Base-by-base conservation (phyloP, 2,888 invertebrate genomes). In the Lampropteryx suffumata region DNA sequence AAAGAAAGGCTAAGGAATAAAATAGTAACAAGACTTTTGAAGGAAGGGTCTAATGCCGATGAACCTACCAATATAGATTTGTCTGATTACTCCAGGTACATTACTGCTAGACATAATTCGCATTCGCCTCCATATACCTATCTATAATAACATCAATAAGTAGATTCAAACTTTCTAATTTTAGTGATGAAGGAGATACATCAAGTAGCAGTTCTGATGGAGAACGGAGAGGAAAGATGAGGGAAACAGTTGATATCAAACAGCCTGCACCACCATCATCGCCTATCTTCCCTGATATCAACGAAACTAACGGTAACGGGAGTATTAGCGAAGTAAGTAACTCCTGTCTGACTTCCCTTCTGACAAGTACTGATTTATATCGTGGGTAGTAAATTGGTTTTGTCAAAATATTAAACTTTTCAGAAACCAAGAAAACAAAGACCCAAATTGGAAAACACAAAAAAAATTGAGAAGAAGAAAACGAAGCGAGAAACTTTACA, bases 21-120 rank as follows among this genome's bases (percentile, higher is more conserved):
- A 91, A 97, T 97, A 65, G 92, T 97, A 39, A 94, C 94, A 57
- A 93, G 96, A 71, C 88, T 97, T 58, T 84, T 94, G 59, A 94
- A 95, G 79, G 95, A 95, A 83, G 97, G 97, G 27, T 97, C 97
- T 0, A 97, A 94, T 75, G 96, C 97, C 6, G 97, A 97, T 67
- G 97, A 96, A 76, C 97, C 97, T 9, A 94, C 95, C 1, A 97
- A 97, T 76, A 96, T 97, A 62, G 93, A 94, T 53, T 84, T 97
- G 21, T 96, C 96, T 17, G 97, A 97, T 84, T 97, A 97, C 77
- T 96, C 97, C 6, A 97, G 96, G 96, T 96, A 55, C 40, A 51
- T 39, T 9, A n/a, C n/a, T 8, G 5, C 7, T 12, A 13, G 3
- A 3, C 21, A 21, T 21, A 21, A 21, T 7, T 24, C 7, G 7